These are phyloP conservation scores for Hydrochoerus hydrochaeris DNA, from an alignment of 2,113 vertebrate species.

Conservation along the genomic window DNA sequence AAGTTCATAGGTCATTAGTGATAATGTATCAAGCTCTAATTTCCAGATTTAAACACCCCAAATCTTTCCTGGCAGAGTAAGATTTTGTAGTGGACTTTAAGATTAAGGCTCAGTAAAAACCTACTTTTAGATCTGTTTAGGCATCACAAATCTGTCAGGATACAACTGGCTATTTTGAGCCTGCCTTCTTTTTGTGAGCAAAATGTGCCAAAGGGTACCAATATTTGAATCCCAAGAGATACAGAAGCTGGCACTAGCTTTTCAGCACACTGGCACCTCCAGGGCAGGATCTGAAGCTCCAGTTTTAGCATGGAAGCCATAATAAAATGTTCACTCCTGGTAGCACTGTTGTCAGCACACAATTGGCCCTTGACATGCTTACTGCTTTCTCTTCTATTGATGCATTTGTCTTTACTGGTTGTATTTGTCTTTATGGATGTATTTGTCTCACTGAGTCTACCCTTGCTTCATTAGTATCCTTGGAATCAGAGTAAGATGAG, in stretches of 20 bases:
- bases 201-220: background rate
- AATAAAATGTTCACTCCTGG: background rate
- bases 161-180: background rate
- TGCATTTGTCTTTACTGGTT: constrained; percentile 29
- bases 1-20: background rate
- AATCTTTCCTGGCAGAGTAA: background rate
- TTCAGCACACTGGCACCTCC: background rate
- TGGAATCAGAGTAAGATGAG: background rate
- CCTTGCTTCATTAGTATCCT: background rate
- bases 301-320: background rate
- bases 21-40: background rate
- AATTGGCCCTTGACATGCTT: background rate
- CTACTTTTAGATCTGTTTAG: background rate
- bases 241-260: background rate
- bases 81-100: background rate
- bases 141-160: background rate
- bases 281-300: background rate
- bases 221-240: background rate
- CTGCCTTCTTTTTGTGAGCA: background rate
- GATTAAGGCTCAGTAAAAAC: background rate
- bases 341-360: background rate
- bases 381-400: background rate
- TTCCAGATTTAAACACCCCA: background rate
- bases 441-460: background rate
- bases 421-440: constrained; percentile 26